These are phyloP conservation scores for Antheraea pernyi DNA, from an alignment of 1,140 invertebrate genomes.

Conservation along the genomic window DNA sequence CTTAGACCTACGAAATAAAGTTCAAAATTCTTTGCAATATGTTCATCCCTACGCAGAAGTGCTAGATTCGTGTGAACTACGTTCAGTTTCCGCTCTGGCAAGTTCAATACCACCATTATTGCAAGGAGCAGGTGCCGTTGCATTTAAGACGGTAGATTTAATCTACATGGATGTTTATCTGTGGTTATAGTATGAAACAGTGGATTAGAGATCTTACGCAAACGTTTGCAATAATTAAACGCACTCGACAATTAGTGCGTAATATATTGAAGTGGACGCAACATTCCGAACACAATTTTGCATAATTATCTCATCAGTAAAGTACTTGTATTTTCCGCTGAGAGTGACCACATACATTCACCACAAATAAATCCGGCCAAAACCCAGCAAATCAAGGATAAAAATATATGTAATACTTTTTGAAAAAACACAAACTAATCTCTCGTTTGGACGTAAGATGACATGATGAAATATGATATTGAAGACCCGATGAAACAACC, in stretches of 20 bases:
- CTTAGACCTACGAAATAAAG: constrained; percentile 21
- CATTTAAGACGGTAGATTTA: constrained; percentile 27
- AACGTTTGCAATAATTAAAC: constrained; percentile 33
- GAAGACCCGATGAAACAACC: too few relatives aligned
- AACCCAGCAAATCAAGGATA: background rate
- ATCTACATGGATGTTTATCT: constrained; percentile 19
- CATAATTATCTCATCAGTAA: constrained; percentile 37
- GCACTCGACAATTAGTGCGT: constrained; percentile 29
- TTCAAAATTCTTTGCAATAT: constrained; percentile 19
- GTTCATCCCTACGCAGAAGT: constrained; percentile 16
- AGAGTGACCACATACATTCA: background rate
- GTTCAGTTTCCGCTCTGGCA: constrained; percentile 43
- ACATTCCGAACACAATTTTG: constrained; percentile 33
- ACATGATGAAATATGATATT: too few relatives aligned
- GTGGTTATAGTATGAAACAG: constrained; percentile 20
- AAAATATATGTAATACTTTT: background rate
- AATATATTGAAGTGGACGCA: constrained; percentile 23
- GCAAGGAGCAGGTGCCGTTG: constrained; percentile 29
- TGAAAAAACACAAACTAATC: too few relatives aligned
- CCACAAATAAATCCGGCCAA: background rate
- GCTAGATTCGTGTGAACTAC: constrained; percentile 31
- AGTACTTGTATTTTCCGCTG: constrained; percentile 11
- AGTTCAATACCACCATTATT: constrained; percentile 46
- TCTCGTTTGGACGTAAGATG: too few relatives aligned
- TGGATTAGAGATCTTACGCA: constrained; percentile 9